These are phyloP conservation scores for Macroglossus sobrinus DNA, from an alignment of 2,113 vertebrate genomes.

Conservation along the genomic window DNA sequence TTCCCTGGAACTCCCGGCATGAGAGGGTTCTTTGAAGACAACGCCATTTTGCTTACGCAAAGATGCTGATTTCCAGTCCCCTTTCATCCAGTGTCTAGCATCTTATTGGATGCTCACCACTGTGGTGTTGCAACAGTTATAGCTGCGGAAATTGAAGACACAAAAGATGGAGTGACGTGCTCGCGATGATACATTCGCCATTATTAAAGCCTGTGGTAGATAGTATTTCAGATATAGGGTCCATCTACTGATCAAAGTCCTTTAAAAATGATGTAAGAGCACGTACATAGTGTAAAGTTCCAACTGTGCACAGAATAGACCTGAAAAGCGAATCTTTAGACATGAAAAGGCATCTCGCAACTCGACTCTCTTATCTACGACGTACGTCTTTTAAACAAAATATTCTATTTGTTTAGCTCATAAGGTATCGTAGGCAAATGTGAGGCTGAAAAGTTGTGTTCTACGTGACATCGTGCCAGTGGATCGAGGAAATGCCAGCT, in stretches of 20 bases:
- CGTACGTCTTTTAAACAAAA: background rate
- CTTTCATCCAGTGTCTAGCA: background rate
- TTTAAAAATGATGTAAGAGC: too few species aligned
- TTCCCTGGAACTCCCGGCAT: background rate
- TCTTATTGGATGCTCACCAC: background rate
- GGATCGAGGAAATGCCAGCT: background rate
- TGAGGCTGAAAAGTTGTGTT: background rate
- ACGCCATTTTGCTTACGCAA: accelerated
- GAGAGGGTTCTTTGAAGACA: background rate
- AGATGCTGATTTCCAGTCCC: background rate
- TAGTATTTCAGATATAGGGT: background rate
- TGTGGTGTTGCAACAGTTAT: background rate
- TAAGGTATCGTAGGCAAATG: background rate
- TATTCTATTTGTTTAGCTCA: accelerated
- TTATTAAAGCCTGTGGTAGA: too few species aligned
- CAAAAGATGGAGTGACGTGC: too few species aligned
- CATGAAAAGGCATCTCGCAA: too few species aligned
- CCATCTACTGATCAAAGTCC: accelerated
- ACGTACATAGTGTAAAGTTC: accelerated
- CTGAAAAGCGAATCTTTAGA: background rate
- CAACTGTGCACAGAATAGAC: accelerated
- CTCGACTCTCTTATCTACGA: background rate
- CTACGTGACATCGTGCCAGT: accelerated
- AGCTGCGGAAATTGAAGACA: background rate
- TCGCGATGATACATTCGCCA: accelerated